Conservation (phyloP, 2,113 vertebrate genomes). For the Indri indri region DNA sequence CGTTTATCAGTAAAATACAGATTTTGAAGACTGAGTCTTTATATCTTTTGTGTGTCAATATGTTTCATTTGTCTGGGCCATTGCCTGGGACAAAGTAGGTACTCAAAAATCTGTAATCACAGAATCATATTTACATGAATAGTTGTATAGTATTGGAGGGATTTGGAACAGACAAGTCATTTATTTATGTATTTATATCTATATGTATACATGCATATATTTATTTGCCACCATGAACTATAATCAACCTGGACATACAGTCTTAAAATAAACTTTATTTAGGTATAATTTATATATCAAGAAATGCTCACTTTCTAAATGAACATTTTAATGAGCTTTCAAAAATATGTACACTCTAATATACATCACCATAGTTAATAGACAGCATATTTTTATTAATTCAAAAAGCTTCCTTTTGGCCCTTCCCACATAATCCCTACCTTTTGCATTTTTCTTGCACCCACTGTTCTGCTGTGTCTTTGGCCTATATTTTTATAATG, state of each 20-base stretch:
- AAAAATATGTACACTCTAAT: not conserved
- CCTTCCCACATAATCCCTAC: not conserved
- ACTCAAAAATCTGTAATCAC: not conserved
- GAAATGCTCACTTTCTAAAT: not conserved
- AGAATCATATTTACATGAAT: not conserved
- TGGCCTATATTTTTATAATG: not conserved
- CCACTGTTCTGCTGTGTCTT: not conserved
- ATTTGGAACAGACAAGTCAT: not conserved
- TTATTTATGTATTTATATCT: not conserved
- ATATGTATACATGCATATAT: not conserved
- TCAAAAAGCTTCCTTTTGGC: not conserved
- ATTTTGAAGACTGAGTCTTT: not conserved
- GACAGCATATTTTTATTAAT: not conserved
- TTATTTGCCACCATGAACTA: not conserved
- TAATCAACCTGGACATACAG: not conserved
- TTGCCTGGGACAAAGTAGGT: not conserved
- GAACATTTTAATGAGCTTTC: not conserved
- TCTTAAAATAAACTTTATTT: not conserved
- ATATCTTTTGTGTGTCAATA: not conserved
- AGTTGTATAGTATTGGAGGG: not conserved
- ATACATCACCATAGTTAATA: no score
- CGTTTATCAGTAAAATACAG: not conserved
- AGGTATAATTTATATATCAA: no score
- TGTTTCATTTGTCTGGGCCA: not conserved
- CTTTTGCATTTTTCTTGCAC: not conserved